Evolutionary conservation across 1,140 invertebrate species (phyloP).

Genomic region (Heliconius himera): DNA sequence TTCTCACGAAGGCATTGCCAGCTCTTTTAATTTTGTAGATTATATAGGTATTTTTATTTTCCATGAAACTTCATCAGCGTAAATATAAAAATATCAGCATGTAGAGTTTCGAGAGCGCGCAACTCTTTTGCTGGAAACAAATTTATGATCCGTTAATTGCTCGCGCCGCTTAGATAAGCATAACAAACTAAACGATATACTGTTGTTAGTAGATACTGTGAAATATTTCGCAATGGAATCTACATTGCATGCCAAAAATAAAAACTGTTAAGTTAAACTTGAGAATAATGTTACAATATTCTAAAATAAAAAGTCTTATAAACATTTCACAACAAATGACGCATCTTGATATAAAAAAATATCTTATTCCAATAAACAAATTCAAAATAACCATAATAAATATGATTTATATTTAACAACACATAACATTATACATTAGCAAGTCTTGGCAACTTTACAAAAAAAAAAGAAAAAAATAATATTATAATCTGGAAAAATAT

Average conservation of each 20-base stretch:
- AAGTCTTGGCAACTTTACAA: not conserved
- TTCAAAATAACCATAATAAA: not conserved
- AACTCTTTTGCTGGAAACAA: slow-evolving; percentile 54
- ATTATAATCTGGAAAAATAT: not conserved
- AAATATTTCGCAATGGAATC: slow-evolving; percentile 21
- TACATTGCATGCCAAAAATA: not conserved
- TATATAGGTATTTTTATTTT: slow-evolving; percentile 14
- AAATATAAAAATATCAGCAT: slow-evolving; percentile 28
- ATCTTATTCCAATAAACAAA: not conserved
- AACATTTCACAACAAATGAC: too few relatives aligned
- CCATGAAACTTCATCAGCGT: slow-evolving; percentile 9
- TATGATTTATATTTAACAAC: not conserved
- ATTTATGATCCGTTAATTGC: slow-evolving; percentile 73
- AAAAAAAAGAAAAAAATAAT: not conserved
- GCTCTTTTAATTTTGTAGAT: slow-evolving; percentile 17
- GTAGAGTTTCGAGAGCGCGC: slow-evolving; percentile 41
- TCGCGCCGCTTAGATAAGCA: slow-evolving; percentile 69
- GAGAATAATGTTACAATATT: not conserved
- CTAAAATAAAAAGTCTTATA: not conserved
- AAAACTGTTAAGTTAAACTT: not conserved
- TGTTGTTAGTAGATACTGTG: slow-evolving; percentile 27
- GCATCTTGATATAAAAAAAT: not conserved
- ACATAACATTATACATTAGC: not conserved
- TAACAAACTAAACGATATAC: slow-evolving; percentile 55
- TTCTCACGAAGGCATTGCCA: slow-evolving; percentile 15